Percentiles rank a stretch among this genome's conserved stretches.
These are phyloP conservation scores for Corapipo altera DNA, from an alignment of 2,113 vertebrate genomes.

Conservation along the genomic window DNA sequence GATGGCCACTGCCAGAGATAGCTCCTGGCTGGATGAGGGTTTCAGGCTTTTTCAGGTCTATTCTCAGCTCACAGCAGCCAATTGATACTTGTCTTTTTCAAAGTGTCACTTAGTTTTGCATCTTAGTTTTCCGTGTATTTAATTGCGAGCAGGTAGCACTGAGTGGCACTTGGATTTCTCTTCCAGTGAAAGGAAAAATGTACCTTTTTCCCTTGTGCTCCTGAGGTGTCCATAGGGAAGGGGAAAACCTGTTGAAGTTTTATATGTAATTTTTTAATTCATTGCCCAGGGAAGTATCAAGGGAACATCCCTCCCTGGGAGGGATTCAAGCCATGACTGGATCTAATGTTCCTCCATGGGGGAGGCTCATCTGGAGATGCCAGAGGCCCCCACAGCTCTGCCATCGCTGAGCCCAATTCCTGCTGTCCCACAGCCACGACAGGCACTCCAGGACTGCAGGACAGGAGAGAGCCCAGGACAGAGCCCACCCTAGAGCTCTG, in stretches of 20 bases:
- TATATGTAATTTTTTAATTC: background rate
- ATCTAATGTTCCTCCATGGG: background rate
- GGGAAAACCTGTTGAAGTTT: background rate
- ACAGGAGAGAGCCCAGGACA: fast-evolving
- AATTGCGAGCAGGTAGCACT: background rate
- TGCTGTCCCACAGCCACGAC: background rate
- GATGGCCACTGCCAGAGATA: background rate
- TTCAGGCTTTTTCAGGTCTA: background rate
- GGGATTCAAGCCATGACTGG: background rate
- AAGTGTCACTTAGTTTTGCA: background rate
- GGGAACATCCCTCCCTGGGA: background rate
- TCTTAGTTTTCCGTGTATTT: background rate
- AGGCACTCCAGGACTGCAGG: background rate
- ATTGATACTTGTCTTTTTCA: background rate
- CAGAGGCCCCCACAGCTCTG: background rate
- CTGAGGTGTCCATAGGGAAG: background rate
- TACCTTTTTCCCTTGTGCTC: background rate
- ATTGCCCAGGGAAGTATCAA: background rate
- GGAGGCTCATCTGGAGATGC: background rate
- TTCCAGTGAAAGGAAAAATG: background rate
- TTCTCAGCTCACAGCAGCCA: background rate
- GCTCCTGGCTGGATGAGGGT: background rate
- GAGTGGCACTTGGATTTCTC: background rate
- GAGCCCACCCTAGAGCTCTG: background rate
- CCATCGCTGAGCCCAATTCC: background rate